Conservation (phyloP, 2,797 vertebrate genomes). For the Spinibarbus caldwelli region DNA sequence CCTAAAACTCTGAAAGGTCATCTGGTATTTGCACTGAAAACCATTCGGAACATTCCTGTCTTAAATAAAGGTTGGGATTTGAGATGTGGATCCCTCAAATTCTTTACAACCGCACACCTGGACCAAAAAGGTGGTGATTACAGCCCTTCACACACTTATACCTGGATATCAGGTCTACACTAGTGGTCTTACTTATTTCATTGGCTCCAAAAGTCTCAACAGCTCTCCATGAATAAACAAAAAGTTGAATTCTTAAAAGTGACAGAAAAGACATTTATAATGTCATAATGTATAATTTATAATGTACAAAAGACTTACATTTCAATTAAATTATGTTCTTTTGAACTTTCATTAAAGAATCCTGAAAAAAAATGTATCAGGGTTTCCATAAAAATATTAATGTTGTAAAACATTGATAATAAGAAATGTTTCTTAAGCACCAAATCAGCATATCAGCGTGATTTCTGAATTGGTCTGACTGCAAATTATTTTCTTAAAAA, state of each 20-base stretch:
- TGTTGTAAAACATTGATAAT: not conserved
- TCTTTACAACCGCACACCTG: constrained; percentile 58
- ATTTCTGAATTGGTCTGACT: constrained; percentile 3
- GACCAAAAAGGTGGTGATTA: constrained; percentile 50
- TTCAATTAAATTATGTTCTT: not conserved
- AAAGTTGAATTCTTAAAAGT: not conserved
- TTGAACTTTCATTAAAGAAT: not conserved
- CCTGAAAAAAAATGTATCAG: too few species aligned
- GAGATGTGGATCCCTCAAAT: constrained; percentile 30
- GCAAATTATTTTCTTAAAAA: too few species aligned
- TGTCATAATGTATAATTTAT: too few species aligned
- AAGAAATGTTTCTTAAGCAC: not conserved
- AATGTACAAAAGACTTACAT: not conserved
- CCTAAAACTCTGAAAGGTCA: not conserved
- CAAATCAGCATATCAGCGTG: constrained; percentile 14
- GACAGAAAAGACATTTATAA: not conserved
- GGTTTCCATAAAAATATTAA: too few species aligned
- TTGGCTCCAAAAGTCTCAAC: constrained; percentile 29
- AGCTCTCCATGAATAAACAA: not conserved
- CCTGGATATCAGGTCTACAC: constrained; percentile 25
- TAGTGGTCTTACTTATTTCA: not conserved
- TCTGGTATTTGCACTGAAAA: not conserved
- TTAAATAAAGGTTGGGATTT: constrained; percentile 48
- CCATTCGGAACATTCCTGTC: constrained; percentile 44
- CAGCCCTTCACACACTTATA: not conserved